Base-by-base conservation (phyloP, 2,888 invertebrate genomes). In the Spatulosminthurus flaviceps region DNA sequence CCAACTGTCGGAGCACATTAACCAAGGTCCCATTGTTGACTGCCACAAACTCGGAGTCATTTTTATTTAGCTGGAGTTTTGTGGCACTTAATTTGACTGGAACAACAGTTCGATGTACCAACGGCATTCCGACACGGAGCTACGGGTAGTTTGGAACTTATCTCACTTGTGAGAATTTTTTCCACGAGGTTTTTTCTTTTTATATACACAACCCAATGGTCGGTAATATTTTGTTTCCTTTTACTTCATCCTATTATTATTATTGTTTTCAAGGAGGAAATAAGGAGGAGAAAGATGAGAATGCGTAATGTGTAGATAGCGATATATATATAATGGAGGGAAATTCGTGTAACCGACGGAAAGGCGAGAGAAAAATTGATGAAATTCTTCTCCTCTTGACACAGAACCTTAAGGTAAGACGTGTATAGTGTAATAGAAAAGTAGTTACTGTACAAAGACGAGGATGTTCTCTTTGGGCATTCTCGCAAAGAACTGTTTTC, bases 21-120 rank as follows among this genome's bases (percentile, higher is more conserved):
- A 94, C 93, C 84, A 96, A 89, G 83, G 95, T 95, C 86, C 93
- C 93, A 89, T 96, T 95, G 86, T 93, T 93, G 86, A 95, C 94
- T 82, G 94, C 93, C 87, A 94, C 93, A 87, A 95, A 90, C 89
- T 95, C 95, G 22, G 82, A 84, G 73, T 85, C 85, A 16, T 77
- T 80, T 77, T 85, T 85, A n/a, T 81, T 80, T 74, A 85, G 79
- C 21, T 82, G 74, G n/a, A 85, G 78, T 77, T 83, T 83, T 5
- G 77, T 80, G n/a, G 82, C 61, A 79, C 83, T 82, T 43, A 83
- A 60, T 70, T 83, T 82, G 21, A 78, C 77, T 5, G 85, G 85
- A 11, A 73, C 78, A 13, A 85, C 82, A 9, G 66, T 76, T 21
- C 84, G 81, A 64, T 84, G 81, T 16, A 84, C 79, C 64, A 85